Evolutionary conservation across 1,140 invertebrate species (phyloP), one percentile per base, ranked within the genome.

Genomic region (Rhopalosiphum maidis): DNA sequence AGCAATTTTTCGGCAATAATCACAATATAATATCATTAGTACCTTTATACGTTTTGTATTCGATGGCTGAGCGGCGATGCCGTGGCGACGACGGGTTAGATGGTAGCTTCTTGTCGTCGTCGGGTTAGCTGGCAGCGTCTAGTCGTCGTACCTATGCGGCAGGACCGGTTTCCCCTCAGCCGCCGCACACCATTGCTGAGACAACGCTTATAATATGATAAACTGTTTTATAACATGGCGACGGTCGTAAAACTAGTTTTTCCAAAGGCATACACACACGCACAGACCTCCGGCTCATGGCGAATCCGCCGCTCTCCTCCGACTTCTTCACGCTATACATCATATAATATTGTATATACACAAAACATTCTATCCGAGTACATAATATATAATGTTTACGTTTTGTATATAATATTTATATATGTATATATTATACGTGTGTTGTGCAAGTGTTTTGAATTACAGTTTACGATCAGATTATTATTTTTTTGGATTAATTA

Each of bases 141-240:
- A n/a, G 46, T 35, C 46, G n/a, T 87, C 35, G 54, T 90, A 90
- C 51, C 54, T 68, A 51, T 41, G 55, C 54, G 86, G 86, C 46
- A 88, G 86, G 90, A 91, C 90, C 90, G 90, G 90, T 91, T 91
- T 91, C 35, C 90, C 68, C 46, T 21, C 89, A 7, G 22, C 30
- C n/a, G 5, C 90, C 41, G 37, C 60, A 1, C 25, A 6, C 22
- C 55, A 2, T 30, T 9, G 22, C 6, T 35, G 88, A 23, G 46
- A 30, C 90, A 41, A 83, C 91, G 68, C 43, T 77, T 43, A 23
- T 89, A 89, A 83, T 92, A 92, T 92, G 91, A 92, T 92, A 92
- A 92, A 92, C 68, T 43, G 77, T 83, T 83, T 83, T 92, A 83
- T 92, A 92, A 82, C 91, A 92, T 92, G 91, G 68, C 91, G 91